Percentiles rank a stretch among this genome's conserved stretches.
Evolutionary conservation across 30 jellyfish, hydroid and myxozoan genomes (phyloP).

Genomic region (Hydractinia echinata): DNA sequence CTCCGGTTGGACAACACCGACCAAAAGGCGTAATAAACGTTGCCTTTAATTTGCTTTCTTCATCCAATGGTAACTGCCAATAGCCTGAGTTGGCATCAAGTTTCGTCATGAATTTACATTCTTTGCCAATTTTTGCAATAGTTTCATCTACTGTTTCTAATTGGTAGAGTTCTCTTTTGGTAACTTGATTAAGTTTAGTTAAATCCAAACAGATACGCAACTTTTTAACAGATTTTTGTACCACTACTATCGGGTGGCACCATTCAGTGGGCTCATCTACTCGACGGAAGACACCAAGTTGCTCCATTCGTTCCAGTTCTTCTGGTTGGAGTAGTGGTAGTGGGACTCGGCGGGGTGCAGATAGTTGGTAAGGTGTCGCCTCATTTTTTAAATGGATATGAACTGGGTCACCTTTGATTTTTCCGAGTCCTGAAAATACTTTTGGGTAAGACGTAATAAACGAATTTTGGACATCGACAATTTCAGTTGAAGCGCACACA

Average conservation of each 20-base stretch:
- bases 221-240: slow-evolving; percentile 16
- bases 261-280: slow-evolving; percentile 48
- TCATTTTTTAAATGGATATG: slow-evolving; percentile 13
- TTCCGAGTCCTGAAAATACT: slow-evolving; percentile 37
- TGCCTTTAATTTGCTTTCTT: slow-evolving; percentile 25
- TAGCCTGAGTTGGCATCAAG: slow-evolving; percentile 61
- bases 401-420: slow-evolving; percentile 38
- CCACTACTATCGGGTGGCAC: slow-evolving; percentile 54
- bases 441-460: slow-evolving; percentile 9
- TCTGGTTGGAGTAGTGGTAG: slow-evolving; percentile 40
- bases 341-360: slow-evolving; percentile 34
- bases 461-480: background rate
- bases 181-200: slow-evolving; percentile 13
- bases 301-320: slow-evolving; percentile 24
- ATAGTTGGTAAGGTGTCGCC: slow-evolving; percentile 31
- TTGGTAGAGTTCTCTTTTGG: slow-evolving; percentile 31
- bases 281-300: slow-evolving; percentile 30
- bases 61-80: slow-evolving; percentile 44
- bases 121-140: slow-evolving; percentile 21
- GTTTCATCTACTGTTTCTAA: slow-evolving; percentile 18
- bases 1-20: slow-evolving; percentile 31
- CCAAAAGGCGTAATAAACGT: too few species aligned
- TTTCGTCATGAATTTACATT: slow-evolving; percentile 27
- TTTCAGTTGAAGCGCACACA: slow-evolving; percentile 8
- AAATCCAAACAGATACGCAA: slow-evolving; percentile 30